phyloP scores from a whole-genome alignment of 2,888 invertebrate genomes.

The Unio delphinus region DNA sequence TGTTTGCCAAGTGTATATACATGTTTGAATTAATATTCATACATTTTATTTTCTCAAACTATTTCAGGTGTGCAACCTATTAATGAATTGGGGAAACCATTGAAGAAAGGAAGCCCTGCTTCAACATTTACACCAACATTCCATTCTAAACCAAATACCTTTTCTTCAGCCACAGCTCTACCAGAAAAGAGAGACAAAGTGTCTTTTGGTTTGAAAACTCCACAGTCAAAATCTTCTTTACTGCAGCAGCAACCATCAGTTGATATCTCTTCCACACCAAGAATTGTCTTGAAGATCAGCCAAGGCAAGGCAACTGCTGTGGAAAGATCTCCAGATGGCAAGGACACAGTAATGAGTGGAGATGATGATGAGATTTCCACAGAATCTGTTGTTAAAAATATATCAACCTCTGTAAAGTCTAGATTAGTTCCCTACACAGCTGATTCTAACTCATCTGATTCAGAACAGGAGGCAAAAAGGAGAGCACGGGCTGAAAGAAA shows the following conservation, averaged over 20 bases:
- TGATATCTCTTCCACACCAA: slow-evolving; percentile 33
- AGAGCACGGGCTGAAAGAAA: slow-evolving; percentile 4
- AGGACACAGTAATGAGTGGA: slow-evolving; percentile 51
- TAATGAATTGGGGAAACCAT: slow-evolving; percentile 24
- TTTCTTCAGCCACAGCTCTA: slow-evolving; percentile 24
- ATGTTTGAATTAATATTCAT: too few species aligned
- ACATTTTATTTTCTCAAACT: too few species aligned
- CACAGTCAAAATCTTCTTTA: slow-evolving; percentile 17
- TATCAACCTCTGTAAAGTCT: slow-evolving; percentile 22
- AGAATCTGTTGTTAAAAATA: slow-evolving; percentile 13
- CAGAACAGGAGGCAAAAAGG: slow-evolving; percentile 20
- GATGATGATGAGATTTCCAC: slow-evolving; percentile 29
- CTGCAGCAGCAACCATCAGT: neutral
- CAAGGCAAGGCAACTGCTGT: slow-evolving; percentile 63
- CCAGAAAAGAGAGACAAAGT: slow-evolving; percentile 57
- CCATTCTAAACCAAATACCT: slow-evolving; percentile 1
- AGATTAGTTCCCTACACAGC: slow-evolving; percentile 69
- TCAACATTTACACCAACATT: neutral
- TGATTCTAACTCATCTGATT: slow-evolving; percentile 64
- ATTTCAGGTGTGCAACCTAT: slow-evolving; percentile 9
- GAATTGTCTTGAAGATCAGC: slow-evolving; percentile 69
- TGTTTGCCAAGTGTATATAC: too few species aligned
- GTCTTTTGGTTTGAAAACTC: slow-evolving; percentile 55
- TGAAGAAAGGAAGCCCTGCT: slow-evolving; percentile 8
- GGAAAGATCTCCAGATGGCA: slow-evolving; percentile 59